These are phyloP conservation scores for Pagetopsis macropterus DNA, from an alignment of 2,797 vertebrate species.

Conservation along the genomic window DNA sequence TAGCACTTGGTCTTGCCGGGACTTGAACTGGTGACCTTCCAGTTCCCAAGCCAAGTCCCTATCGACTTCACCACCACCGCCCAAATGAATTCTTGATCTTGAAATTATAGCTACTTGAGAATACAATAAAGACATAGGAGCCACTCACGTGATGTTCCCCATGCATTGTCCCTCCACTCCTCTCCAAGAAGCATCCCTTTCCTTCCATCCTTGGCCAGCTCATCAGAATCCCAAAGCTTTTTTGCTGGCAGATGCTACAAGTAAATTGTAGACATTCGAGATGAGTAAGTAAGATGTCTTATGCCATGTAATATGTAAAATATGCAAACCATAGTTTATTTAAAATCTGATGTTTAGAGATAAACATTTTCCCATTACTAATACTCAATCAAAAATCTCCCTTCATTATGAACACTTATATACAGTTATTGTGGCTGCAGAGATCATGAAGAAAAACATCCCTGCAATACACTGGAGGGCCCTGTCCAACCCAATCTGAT, in stretches of 20 bases:
- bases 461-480: not conserved
- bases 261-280: not conserved
- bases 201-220: constrained; percentile 96
- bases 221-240: constrained; percentile 99
- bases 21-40: too few species aligned
- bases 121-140: not conserved
- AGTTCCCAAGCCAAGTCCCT: too few species aligned
- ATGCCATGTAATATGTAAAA: not conserved
- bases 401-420: too few species aligned
- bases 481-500: not conserved
- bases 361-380: too few species aligned
- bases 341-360: not conserved
- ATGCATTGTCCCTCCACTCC: constrained; percentile 97
- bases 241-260: constrained; percentile 95
- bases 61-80: too few species aligned
- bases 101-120: not conserved
- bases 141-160: constrained; percentile 96
- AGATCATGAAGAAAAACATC: too few species aligned
- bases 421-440: too few species aligned
- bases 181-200: constrained; percentile 98
- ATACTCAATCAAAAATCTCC: too few species aligned
- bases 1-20: too few species aligned
- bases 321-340: not conserved
- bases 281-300: not conserved
- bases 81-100: not conserved